Base-by-base conservation (phyloP, 2,797 vertebrate species). In the Microhierax caerulescens region DNA sequence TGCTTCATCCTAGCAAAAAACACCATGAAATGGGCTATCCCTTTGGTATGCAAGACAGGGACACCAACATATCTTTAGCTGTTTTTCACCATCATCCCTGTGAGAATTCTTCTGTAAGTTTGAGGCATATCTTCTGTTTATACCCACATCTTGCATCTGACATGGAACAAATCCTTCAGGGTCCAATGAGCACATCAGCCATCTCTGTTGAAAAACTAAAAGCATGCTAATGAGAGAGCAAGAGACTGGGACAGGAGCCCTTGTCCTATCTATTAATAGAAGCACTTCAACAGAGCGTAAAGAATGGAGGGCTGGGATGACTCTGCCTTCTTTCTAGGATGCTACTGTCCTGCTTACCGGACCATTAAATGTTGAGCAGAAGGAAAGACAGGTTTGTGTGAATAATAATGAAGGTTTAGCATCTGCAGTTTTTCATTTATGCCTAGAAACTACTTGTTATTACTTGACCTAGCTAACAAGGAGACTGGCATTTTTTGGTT, bases 351-450 rank as follows among this genome's bases (percentile, higher is more conserved):
- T 93, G 92, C 89, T 79, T 41, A 74, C 20, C 41, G 72, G 87
- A n/a, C 94, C 96, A 56, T 85, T 78, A 93, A 83, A 61, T 14
- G 36, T 54, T 70, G 70, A 96, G 94, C 93, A 97, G 91, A 90
- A 91, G 92, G 89, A 77, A 90, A 67, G 69, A 64, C 69, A 92
- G 83, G 75, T 83, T 90, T 72, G 72, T 67, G 89, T 53, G 93
- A 89, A 92, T 92, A 81, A 70, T 70, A 86, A 95, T 69, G 39
- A 92, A 91, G 77, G 76, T 30, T 43, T 3, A 95, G 53, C 79
- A 36, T 45, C 90, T 85, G 86, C 84, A 87, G 85, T 28, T 61
- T 16, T 86, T 47, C 53, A 34, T 50, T 69, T 59, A 3, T 7
- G n/a, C 3, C 93, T 73, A 61, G 60, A 78, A 95, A 30, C 21